Base-by-base conservation (phyloP, 2,113 vertebrate species). In the Pao palembangensis region DNA sequence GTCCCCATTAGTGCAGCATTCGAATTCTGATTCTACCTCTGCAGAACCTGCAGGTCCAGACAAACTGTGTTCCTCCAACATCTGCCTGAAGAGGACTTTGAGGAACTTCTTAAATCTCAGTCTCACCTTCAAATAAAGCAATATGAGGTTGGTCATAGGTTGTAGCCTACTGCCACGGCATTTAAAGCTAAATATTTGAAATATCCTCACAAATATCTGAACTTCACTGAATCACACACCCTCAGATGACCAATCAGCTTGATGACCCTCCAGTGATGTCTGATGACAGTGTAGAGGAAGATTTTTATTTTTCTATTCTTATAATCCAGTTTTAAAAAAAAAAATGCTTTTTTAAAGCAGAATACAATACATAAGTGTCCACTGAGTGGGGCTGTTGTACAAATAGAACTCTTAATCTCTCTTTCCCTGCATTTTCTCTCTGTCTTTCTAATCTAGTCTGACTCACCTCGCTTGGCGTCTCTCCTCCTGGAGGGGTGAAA, bases 401-500 rank as follows among this genome's bases (percentile, higher is more conserved):
- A 74, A 48, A 11, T 18, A 66, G 65, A 56, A 2, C 44, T 52
- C 23, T 0, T 49, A 23, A 58, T 11, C 28, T 46, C 28, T 28
- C 2, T 56, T n/a, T 28, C 5, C 25, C 25, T 28, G 25, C 25
- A 28, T 23, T 28, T 28, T 7, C 25, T 28, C 2, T 7, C 25
- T 5, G 25, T 5, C 25, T 53, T 57, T 31, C 15, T 25, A 14
- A 43, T 23, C 20, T 5, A 18, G 3, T 4, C 23, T 25, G 6
- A 80, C 81, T 21, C 87, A 99, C 97, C 92, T 98, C 88, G 47
- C 94, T 92, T 19, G 94, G 61, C 0, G 95, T 98, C 88, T 99
- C 97, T 77, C 95, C 97, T 67, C 93, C 95, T 0, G 94, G 90
- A 0, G 97, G 96, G 0, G 96, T 98, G 75, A 92, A 99, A 3